Evolutionary conservation across 2,888 invertebrate species (phyloP).

Genomic region (Agrochola lota): DNA sequence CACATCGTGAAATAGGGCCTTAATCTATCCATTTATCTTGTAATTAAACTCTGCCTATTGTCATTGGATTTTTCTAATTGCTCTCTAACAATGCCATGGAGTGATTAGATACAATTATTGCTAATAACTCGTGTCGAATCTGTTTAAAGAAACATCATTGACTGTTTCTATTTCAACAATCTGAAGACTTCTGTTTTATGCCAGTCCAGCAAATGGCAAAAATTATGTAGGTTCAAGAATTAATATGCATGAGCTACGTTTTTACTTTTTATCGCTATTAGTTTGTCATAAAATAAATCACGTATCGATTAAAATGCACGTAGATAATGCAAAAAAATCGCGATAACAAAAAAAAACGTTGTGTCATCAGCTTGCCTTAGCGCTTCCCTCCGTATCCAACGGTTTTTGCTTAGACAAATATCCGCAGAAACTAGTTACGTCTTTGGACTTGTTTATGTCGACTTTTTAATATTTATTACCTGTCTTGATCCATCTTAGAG

Average conservation of each 20-base stretch:
- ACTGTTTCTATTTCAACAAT: neutral
- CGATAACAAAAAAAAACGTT: conserved; percentile 42
- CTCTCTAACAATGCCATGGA: neutral
- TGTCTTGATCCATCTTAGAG: conserved; percentile 71
- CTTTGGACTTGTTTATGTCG: conserved; percentile 82
- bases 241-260: conserved; percentile 21
- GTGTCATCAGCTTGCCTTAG: conserved; percentile 67
- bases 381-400: conserved; percentile 79
- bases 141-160: conserved; percentile 7
- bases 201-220: neutral
- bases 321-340: conserved; percentile 32
- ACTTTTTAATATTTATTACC: conserved; percentile 85
- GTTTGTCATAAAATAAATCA: conserved; percentile 50
- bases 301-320: conserved; percentile 37
- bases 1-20: too few species aligned
- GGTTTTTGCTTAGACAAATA: conserved; percentile 88
- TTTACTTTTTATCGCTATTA: conserved; percentile 28
- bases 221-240: neutral
- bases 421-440: conserved; percentile 88
- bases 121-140: neutral
- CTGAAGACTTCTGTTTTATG: neutral
- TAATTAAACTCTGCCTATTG: conserved; percentile 20
- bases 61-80: conserved; percentile 10
- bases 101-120: conserved; percentile 25
- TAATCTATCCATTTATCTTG: neutral